These are phyloP conservation scores for Drosophila melanogaster DNA, from an alignment of 1,140 invertebrate genomes.

Conservation along the genomic window DNA sequence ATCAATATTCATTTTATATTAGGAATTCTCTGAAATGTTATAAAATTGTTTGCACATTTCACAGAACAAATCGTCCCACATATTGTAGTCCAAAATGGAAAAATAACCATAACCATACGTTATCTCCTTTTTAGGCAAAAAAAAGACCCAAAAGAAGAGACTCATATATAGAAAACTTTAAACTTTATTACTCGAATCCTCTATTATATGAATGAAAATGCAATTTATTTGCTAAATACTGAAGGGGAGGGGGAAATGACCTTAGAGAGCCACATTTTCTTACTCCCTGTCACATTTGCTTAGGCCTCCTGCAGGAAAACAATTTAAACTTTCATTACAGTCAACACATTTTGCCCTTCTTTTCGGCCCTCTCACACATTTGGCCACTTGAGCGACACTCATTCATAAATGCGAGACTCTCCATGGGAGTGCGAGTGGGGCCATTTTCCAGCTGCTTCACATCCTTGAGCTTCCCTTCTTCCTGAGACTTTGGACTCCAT, in stretches of 20 bases:
- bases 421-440: slow-evolving; percentile 42
- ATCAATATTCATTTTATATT: no score
- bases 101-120: slow-evolving; percentile 33
- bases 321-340: slow-evolving; percentile 78
- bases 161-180: slow-evolving; percentile 25
- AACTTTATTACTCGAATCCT: slow-evolving; percentile 37
- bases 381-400: slow-evolving; percentile 67
- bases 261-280: slow-evolving; percentile 17
- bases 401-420: slow-evolving; percentile 55
- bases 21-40: no score
- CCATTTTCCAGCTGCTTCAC: slow-evolving; percentile 73
- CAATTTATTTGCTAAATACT: slow-evolving; percentile 56
- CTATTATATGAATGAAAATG: slow-evolving; percentile 30
- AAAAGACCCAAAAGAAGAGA: slow-evolving; percentile 1
- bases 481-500: background rate
- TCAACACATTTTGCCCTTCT: slow-evolving; percentile 35
- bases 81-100: background rate
- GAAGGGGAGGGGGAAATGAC: slow-evolving; percentile 13
- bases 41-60: no score
- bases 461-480: slow-evolving; percentile 33
- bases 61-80: slow-evolving; percentile 3
- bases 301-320: slow-evolving; percentile 50
- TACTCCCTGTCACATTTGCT: slow-evolving; percentile 37
- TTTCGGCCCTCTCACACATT: slow-evolving; percentile 32
- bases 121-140: slow-evolving; percentile 16